Evolutionary conservation across 2,888 invertebrate genomes (phyloP).

Genomic region (Lamellibrachia columna): DNA sequence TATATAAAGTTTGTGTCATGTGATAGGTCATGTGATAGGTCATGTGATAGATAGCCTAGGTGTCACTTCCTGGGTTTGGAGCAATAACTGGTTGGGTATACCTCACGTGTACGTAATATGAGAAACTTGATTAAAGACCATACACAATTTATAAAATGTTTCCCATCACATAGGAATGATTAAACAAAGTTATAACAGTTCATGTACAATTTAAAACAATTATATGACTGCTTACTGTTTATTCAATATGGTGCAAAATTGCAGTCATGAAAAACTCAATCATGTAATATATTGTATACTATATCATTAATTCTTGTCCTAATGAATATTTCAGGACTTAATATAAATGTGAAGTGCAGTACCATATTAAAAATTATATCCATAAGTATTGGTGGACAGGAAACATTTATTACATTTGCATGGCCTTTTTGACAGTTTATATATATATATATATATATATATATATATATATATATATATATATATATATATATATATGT

Average conservation of each 20-base stretch:
- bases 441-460: constrained; percentile 21
- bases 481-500: constrained; percentile 26
- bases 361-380: background rate
- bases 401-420: background rate
- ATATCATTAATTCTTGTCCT: too few relatives aligned
- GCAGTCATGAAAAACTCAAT: background rate
- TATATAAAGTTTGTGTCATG: background rate
- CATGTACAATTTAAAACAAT: background rate
- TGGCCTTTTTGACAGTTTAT: background rate
- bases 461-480: constrained; percentile 28
- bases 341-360: background rate
- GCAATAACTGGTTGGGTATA: background rate
- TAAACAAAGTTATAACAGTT: background rate
- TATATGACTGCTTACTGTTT: background rate
- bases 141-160: background rate
- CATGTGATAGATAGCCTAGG: constrained; percentile 4
- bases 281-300: background rate
- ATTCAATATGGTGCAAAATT: background rate
- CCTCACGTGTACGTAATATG: background rate
- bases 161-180: background rate
- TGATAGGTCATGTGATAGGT: background rate
- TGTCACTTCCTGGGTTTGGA: background rate
- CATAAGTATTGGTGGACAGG: background rate
- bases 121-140: background rate
- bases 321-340: background rate